A percentile compares a stretch with the other conserved stretches of the same genome.
phyloP scores from a whole-genome alignment of 2,888 invertebrate genomes.

The Octodonta nipae region DNA sequence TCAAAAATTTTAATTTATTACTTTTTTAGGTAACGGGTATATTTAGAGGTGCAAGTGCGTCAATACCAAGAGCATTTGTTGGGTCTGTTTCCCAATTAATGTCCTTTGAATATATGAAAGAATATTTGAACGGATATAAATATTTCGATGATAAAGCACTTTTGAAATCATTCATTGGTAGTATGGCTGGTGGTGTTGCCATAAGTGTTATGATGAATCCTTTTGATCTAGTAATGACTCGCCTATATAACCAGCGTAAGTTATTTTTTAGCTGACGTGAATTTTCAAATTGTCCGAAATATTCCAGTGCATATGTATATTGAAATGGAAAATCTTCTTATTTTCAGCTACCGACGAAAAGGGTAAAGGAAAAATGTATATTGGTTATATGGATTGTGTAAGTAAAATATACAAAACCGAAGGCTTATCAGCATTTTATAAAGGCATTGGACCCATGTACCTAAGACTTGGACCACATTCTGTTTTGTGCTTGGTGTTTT shows the following conservation, averaged over 20 bases:
- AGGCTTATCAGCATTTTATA: slow-evolving; percentile 72
- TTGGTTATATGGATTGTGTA: slow-evolving; percentile 61
- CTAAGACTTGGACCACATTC: slow-evolving; percentile 83
- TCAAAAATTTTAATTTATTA: too few relatives aligned
- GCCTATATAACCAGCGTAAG: slow-evolving; percentile 78
- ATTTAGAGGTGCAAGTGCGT: slow-evolving; percentile 63
- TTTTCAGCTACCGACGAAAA: slow-evolving; percentile 42
- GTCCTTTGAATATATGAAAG: slow-evolving; percentile 55
- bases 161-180: slow-evolving; percentile 49
- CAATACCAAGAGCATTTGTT: slow-evolving; percentile 59
- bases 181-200: slow-evolving; percentile 62
- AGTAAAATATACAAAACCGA: slow-evolving; percentile 62
- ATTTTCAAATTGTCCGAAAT: not conserved
- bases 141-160: slow-evolving; percentile 37
- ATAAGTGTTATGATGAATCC: slow-evolving; percentile 71
- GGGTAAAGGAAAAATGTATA: slow-evolving; percentile 53
- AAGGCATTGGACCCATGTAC: slow-evolving; percentile 80
- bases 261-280: slow-evolving; percentile 5
- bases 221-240: slow-evolving; percentile 73
- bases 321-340: not conserved
- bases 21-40: slow-evolving; percentile 42
- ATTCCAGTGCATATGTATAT: not conserved
- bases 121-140: slow-evolving; percentile 32
- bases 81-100: slow-evolving; percentile 72
- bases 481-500: slow-evolving; percentile 73